Percentiles rank a stretch among this genome's conserved stretches.
These are phyloP conservation scores for Cephalopholis sonnerati DNA, from an alignment of 2,113 vertebrate species.

Conservation along the genomic window DNA sequence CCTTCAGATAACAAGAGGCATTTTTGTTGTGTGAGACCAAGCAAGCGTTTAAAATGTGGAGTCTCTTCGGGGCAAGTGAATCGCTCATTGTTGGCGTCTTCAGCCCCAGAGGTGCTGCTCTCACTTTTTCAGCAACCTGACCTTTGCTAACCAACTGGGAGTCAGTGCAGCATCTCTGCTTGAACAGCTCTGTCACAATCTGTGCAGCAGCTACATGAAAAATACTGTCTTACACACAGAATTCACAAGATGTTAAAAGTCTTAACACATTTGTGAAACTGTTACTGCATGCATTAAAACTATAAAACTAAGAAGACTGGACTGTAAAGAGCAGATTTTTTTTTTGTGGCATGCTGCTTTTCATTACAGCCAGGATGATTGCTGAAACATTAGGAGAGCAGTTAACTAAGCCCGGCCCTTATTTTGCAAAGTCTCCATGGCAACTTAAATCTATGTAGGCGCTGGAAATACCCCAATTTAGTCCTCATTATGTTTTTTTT, in stretches of 20 bases:
- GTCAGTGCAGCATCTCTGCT: constrained; percentile 6
- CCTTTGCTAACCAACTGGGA: constrained; percentile 2
- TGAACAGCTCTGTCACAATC: background rate
- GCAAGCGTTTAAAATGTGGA: constrained; percentile 56
- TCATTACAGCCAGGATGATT: constrained; percentile 69
- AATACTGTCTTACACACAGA: background rate
- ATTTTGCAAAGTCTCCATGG: constrained; percentile 78
- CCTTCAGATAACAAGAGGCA: constrained; percentile 67
- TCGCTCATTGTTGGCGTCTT: constrained; percentile 62
- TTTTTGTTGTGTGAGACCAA: constrained; percentile 57
- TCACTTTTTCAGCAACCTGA: constrained; percentile 33
- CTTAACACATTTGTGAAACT: constrained; percentile 29
- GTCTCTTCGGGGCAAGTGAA: constrained; percentile 44
- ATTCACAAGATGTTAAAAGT: background rate
- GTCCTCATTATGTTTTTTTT: constrained; percentile 50
- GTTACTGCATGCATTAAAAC: constrained; percentile 28
- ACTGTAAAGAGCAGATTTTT: constrained; percentile 40
- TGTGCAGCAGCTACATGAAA: background rate
- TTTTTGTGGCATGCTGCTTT: constrained; percentile 65
- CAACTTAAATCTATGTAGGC: constrained; percentile 75
- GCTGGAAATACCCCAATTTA: constrained; percentile 78
- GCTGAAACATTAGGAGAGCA: constrained; percentile 71
- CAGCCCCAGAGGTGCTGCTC: constrained; percentile 37
- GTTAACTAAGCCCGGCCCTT: constrained; percentile 70
- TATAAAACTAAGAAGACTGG: constrained; percentile 25